Evolutionary conservation across 2,113 vertebrate species (phyloP).

Genomic region (Chinchilla lanigera): DNA sequence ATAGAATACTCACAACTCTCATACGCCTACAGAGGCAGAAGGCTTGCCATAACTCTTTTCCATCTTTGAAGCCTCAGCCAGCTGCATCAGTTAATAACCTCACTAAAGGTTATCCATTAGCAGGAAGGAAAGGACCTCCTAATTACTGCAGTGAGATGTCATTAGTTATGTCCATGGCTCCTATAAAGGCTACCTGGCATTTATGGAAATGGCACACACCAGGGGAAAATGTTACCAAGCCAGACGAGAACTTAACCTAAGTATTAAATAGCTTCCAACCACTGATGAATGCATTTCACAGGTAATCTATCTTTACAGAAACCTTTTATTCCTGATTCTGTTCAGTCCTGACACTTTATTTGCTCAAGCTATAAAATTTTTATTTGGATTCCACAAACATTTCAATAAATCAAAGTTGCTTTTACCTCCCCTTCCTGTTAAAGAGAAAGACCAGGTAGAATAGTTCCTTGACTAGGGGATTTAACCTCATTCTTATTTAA

Average conservation of each 20-base stretch:
- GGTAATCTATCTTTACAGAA: constrained; percentile 47
- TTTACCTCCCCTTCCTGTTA: background rate
- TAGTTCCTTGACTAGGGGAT: background rate
- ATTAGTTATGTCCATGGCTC: background rate
- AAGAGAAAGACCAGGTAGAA: background rate
- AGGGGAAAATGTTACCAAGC: constrained; percentile 1
- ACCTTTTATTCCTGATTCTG: constrained; percentile 17
- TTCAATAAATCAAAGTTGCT: constrained; percentile 38
- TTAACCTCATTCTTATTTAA: background rate
- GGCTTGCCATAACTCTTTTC: background rate
- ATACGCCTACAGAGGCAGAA: background rate
- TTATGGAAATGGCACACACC: background rate
- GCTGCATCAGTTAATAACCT: constrained; percentile 55
- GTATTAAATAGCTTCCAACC: background rate
- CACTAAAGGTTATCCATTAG: constrained; percentile 57
- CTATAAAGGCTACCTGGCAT: background rate
- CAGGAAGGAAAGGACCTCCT: background rate
- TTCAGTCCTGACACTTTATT: constrained; percentile 39
- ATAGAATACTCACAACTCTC: background rate
- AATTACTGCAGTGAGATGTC: constrained; percentile 20
- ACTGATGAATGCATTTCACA: constrained; percentile 23
- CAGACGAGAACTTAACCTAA: background rate
- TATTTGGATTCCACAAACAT: constrained; percentile 36
- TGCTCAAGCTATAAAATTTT: constrained; percentile 54
- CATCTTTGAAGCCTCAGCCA: constrained; percentile 37